These are phyloP conservation scores for Cerceris ruficornis DNA, from an alignment of 2,888 invertebrate species.

Conservation along the genomic window DNA sequence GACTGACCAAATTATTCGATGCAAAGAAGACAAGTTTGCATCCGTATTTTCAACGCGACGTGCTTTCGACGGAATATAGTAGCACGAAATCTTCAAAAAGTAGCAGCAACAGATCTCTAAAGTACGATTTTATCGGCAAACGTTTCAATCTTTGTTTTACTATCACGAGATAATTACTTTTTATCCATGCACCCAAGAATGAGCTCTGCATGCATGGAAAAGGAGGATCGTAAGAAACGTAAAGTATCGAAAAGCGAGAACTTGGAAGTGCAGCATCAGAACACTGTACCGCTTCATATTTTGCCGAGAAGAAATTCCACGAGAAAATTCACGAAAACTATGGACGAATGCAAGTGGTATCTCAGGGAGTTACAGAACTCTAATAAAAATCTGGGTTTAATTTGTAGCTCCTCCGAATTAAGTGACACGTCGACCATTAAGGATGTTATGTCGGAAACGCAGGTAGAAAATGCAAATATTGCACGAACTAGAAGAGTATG, in stretches of 20 bases:
- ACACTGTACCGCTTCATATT: slow-evolving; percentile 13
- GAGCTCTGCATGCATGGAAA: slow-evolving; percentile 23
- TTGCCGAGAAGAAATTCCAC: slow-evolving; percentile 7
- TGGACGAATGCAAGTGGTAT: slow-evolving; percentile 59
- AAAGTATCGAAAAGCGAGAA: slow-evolving; percentile 51
- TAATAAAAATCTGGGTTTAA: slow-evolving; percentile 47
- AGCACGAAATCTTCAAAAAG: slow-evolving; percentile 55
- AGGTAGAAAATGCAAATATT: slow-evolving; percentile 22
- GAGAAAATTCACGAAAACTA: slow-evolving; percentile 41
- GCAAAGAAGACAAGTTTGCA: slow-evolving; percentile 53
- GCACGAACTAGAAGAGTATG: neutral
- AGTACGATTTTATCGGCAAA: slow-evolving; percentile 21
- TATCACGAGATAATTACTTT: neutral
- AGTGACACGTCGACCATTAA: slow-evolving; percentile 34
- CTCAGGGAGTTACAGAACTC: slow-evolving; percentile 51
- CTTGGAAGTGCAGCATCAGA: slow-evolving; percentile 21
- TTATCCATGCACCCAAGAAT: neutral
- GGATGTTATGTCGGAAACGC: slow-evolving; percentile 11
- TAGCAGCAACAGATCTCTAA: slow-evolving; percentile 52
- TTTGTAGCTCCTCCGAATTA: slow-evolving; percentile 42
- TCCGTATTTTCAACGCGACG: slow-evolving; percentile 10
- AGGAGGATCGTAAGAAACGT: slow-evolving; percentile 13
- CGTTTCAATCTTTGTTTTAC: neutral
- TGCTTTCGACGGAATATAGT: slow-evolving; percentile 47
- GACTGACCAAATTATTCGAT: slow-evolving; percentile 56